Evolutionary conservation across 2,797 vertebrate species (phyloP), one percentile per base, ranked within the genome.

Genomic region (Acanthiza pusilla): DNA sequence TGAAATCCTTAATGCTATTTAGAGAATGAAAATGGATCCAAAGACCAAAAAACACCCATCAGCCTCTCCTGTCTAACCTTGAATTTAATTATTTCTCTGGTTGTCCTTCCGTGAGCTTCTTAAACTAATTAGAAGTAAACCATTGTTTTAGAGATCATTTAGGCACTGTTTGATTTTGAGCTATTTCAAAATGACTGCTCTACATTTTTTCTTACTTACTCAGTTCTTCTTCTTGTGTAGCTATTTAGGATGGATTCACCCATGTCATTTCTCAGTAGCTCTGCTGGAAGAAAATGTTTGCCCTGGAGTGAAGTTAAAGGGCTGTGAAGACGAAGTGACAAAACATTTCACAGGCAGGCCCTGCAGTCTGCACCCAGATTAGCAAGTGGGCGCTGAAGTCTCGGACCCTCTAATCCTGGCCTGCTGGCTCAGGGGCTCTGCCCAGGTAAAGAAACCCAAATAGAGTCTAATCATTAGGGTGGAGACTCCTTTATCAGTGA

Each of bases 401-500:
- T 89, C 3, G 2, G 48, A 34, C 63, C 71, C 53, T 85, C 87
- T 94, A 75, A 94, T 95, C 90, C 91, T 93, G 92, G 74, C 34
- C 84, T 90, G 83, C 57, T 43, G 88, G 78, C 82, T 92, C 79
- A 48, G 61, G 66, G 53, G 45, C 60, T 94, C 85, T 76, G 89
- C 89, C 85, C 76, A 61, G 72, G 57, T 94, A 92, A 72, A 95
- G 89, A 93, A 95, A 93, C 77, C 94, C 95, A 95, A 96, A 89
- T 71, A 55, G 58, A 25, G 48, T 88, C 96, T 96, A 96, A 97
- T 95, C 85, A 92, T 92, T 92, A 94, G 96, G 95, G 96, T 94
- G 94, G 94, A 97, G 96, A 96, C 97, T 95, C 88, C 82, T 97
- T 97, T 97, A 97, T 97, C 97, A 94, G 94, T 34, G 61, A 89